Evolutionary conservation across 2,113 vertebrate genomes (phyloP), one percentile per base, ranked within the genome.

Genomic region (Bungarus multicinctus): DNA sequence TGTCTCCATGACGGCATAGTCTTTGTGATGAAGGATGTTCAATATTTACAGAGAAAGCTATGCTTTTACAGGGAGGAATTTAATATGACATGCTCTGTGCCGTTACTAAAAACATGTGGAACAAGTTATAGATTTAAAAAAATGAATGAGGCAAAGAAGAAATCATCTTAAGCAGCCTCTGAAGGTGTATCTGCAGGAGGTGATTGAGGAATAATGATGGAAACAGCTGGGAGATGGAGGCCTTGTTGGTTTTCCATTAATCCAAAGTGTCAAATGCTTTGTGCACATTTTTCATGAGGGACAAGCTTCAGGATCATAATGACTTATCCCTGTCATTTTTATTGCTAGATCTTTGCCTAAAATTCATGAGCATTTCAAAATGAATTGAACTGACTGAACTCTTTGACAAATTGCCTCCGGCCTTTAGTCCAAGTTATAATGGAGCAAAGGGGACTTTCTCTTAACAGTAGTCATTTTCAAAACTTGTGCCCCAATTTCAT

Each of bases 381-480:
- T 96, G 96, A 97, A 96, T 96, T 93, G 96, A 96, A 95, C 95
- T 58, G 95, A 95, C 97, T 97, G 97, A 96, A 95, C 94, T 97
- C 97, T 94, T 96, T 90, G 89, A 93, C 57, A 87, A 96, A 94
- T 89, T 85, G 74, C 92, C 90, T 88, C 94, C 93, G 95, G 96
- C 93, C 94, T 96, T 96, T 95, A 95, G 93, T 95, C 96, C 96
- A 95, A 94, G 89, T 92, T 94, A 91, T 91, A 94, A 96, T 95
- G 94, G 95, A 96, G 69, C 43, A 30, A 93, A 96, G 96, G 96
- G 92, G 94, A 95, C 96, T 96, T 95, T 96, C 94, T 4, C n/a
- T 95, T 43, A 23, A 50, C 94, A 93, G 85, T 92, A 92, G 94
- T 74, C 85, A 54, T 95, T 95, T 94, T 69, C 55, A 87, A 39